Conservation (phyloP, 2,888 invertebrate genomes). For the Sminthurides aquaticus region DNA sequence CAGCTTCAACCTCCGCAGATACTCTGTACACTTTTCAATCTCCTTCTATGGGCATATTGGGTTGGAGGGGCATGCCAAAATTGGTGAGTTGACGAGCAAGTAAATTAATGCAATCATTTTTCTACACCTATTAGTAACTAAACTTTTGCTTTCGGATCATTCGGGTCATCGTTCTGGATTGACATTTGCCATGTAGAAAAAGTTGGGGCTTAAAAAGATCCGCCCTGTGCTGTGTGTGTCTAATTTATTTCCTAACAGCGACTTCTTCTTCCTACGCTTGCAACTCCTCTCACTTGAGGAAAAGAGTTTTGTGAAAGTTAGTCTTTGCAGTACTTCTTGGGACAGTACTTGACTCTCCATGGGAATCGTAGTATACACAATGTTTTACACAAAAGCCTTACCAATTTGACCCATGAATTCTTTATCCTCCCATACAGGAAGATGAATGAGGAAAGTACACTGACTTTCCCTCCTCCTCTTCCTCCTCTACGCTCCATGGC, state of each 20-base stretch:
- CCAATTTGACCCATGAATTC: background rate
- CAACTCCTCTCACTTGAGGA: too few species aligned
- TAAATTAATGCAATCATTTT: constrained; percentile 23
- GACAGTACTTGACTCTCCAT: too few species aligned
- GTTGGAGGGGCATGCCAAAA: constrained; percentile 16
- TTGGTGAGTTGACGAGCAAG: constrained; percentile 16
- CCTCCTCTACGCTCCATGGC: background rate
- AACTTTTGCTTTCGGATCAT: background rate
- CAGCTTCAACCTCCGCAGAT: background rate
- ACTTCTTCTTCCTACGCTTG: too few species aligned
- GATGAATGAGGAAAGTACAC: background rate
- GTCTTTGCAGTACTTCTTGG: too few species aligned
- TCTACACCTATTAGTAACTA: background rate
- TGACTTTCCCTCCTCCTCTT: too few species aligned
- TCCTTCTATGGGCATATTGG: constrained; percentile 21
- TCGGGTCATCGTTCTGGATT: constrained; percentile 4
- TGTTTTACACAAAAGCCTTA: too few species aligned
- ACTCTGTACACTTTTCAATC: constrained; percentile 3
- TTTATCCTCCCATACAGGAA: background rate
- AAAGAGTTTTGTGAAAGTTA: too few species aligned
- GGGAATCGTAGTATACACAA: too few species aligned
- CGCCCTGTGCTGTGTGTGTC: constrained; percentile 1
- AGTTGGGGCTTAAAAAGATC: too few species aligned
- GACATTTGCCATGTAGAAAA: background rate
- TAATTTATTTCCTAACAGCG: background rate